Conservation (phyloP, 2,797 vertebrate species). For the Gadopsis marmoratus region DNA sequence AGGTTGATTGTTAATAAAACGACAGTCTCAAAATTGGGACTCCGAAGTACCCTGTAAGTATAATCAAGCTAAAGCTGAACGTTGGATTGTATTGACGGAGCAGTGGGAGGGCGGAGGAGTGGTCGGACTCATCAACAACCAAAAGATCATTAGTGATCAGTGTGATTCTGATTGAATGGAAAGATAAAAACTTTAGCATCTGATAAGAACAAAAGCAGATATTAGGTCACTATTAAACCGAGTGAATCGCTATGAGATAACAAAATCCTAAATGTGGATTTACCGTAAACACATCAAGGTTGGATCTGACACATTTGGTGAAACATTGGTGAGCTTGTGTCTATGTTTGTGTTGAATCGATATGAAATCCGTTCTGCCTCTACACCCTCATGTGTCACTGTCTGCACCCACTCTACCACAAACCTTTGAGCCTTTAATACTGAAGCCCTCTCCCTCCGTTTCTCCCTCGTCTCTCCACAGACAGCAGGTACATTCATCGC, state of each 20-base stretch:
- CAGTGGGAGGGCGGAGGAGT: slow-evolving; percentile 6
- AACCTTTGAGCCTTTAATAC: slow-evolving; percentile 28
- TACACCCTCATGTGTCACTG: slow-evolving; percentile 39
- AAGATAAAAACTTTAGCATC: slow-evolving; percentile 13
- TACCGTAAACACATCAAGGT: not conserved
- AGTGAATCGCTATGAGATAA: not conserved
- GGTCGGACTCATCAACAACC: slow-evolving; percentile 21
- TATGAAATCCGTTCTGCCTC: slow-evolving; percentile 19
- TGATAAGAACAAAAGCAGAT: not conserved
- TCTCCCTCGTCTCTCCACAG: not conserved
- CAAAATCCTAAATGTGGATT: not conserved
- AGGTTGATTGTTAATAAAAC: not conserved
- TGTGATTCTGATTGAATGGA: not conserved
- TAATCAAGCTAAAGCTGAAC: not conserved
- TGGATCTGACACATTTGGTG: not conserved
- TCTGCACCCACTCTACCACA: slow-evolving; percentile 25
- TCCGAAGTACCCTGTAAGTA: not conserved
- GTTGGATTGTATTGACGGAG: slow-evolving; percentile 10
- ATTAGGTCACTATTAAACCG: not conserved
- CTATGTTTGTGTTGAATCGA: slow-evolving; percentile 23
- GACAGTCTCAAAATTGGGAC: not conserved
- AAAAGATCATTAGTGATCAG: slow-evolving; percentile 12
- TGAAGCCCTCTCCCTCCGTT: slow-evolving; percentile 9
- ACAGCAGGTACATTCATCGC: slow-evolving; percentile 49
- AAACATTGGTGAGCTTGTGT: not conserved